Evolutionary conservation across 53 echinoderm and acorn worm genomes (phyloP).

Genomic region (Echinarachnius parma): DNA sequence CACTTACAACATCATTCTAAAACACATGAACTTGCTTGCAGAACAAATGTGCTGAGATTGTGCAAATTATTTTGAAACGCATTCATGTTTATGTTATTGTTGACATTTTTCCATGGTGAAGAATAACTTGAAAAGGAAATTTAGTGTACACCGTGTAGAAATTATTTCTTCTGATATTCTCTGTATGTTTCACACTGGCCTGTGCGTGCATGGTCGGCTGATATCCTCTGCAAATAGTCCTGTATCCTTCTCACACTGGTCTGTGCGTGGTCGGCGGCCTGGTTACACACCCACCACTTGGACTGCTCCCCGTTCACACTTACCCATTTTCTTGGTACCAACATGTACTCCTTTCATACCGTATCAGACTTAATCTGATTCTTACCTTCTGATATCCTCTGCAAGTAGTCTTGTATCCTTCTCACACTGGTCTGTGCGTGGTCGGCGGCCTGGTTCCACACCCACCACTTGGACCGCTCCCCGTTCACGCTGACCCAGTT

Average conservation of each 20-base stretch:
- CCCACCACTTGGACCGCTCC: conserved; percentile 92
- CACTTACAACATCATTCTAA: too few species aligned
- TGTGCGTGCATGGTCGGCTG: conserved; percentile 68
- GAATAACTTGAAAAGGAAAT: too few species aligned
- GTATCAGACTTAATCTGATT: too few species aligned
- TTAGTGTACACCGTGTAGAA: too few species aligned
- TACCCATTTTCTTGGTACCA: neutral
- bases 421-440: conserved; percentile 70
- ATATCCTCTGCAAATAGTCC: conserved; percentile 86
- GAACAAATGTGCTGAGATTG: too few species aligned
- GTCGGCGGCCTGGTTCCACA: conserved; percentile 68
- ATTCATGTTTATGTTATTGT: too few species aligned
- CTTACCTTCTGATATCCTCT: conserved; percentile 83
- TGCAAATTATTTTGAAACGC: too few species aligned
- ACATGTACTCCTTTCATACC: too few species aligned
- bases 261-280: conserved; percentile 65
- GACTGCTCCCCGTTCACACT: conserved; percentile 78
- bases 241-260: conserved; percentile 80
- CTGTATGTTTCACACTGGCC: conserved; percentile 84
- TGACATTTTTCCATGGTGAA: too few species aligned
- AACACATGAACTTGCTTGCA: too few species aligned
- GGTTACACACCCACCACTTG: conserved; percentile 98
- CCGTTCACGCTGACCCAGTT: conserved; percentile 78
- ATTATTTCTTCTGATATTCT: conserved; percentile 90
- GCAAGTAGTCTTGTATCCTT: conserved; percentile 80